A percentile compares a stretch with the other conserved stretches of the same genome.
Evolutionary conservation across 2,888 invertebrate genomes (phyloP).

Genomic region (Drosophila percnosoma): DNA sequence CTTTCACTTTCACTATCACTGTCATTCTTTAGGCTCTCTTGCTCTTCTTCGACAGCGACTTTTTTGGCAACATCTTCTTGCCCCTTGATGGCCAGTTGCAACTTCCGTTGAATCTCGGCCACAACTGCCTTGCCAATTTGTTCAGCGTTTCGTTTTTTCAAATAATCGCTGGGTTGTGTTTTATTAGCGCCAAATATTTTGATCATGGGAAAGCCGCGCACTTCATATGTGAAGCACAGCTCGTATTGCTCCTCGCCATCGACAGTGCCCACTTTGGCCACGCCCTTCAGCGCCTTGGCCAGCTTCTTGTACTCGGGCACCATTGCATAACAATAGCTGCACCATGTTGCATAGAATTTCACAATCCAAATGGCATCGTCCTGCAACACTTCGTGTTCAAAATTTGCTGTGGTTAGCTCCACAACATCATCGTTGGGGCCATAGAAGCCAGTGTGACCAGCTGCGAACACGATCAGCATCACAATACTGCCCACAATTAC

Average conservation of each 20-base stretch:
- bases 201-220: slow-evolving; percentile 17
- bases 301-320: slow-evolving; percentile 17
- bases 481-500: neutral
- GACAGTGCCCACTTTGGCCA: slow-evolving; percentile 19
- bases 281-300: slow-evolving; percentile 19
- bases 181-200: slow-evolving; percentile 19
- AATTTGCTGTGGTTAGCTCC: neutral
- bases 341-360: slow-evolving; percentile 28
- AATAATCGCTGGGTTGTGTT: neutral
- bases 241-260: neutral
- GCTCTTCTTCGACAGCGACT: neutral
- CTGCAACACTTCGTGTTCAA: slow-evolving; percentile 12
- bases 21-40: too few species aligned
- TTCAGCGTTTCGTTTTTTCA: neutral
- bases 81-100: neutral
- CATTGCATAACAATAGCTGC: slow-evolving; percentile 11
- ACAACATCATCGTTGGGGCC: slow-evolving; percentile 13
- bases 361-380: slow-evolving; percentile 29
- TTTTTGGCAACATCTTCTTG: neutral
- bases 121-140: neutral
- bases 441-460: slow-evolving; percentile 2
- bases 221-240: neutral
- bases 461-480: neutral
- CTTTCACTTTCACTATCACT: too few species aligned
- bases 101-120: neutral